Conservation (phyloP, 2,113 vertebrate genomes). For the Enhydra lutris region DNA sequence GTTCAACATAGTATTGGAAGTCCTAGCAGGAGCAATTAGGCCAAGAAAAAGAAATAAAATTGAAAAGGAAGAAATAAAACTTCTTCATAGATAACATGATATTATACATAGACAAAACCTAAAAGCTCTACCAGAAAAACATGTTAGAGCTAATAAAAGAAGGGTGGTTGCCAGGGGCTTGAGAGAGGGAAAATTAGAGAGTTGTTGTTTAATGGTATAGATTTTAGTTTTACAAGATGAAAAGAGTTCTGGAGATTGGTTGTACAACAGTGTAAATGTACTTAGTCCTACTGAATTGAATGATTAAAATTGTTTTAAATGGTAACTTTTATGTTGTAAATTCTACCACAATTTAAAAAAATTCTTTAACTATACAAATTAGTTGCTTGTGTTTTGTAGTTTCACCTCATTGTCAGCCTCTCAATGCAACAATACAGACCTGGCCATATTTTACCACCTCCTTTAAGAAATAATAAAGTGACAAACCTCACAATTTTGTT, state of each 20-base stretch:
- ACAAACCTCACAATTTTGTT: not conserved
- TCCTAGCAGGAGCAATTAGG: not conserved
- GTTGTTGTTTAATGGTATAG: not conserved
- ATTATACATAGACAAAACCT: not conserved
- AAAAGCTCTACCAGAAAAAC: not conserved
- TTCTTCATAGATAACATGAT: not conserved
- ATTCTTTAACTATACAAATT: not conserved
- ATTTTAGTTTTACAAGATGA: not conserved
- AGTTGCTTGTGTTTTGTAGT: not conserved
- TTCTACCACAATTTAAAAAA: not conserved
- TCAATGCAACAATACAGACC: not conserved
- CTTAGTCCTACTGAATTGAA: not conserved
- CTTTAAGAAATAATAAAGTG: not conserved
- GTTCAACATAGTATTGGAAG: not conserved
- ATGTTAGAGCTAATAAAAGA: not conserved
- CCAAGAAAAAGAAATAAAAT: not conserved
- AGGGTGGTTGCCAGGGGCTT: not conserved
- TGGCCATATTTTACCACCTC: not conserved
- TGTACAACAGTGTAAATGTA: not conserved
- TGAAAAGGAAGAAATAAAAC: not conserved
- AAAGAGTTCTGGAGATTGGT: not conserved
- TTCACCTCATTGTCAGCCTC: not conserved
- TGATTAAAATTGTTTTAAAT: not conserved
- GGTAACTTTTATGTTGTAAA: not conserved
- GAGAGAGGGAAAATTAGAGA: no score